Evolutionary conservation across 2,888 invertebrate genomes (phyloP).

Genomic region (Lasius fuliginosus): DNA sequence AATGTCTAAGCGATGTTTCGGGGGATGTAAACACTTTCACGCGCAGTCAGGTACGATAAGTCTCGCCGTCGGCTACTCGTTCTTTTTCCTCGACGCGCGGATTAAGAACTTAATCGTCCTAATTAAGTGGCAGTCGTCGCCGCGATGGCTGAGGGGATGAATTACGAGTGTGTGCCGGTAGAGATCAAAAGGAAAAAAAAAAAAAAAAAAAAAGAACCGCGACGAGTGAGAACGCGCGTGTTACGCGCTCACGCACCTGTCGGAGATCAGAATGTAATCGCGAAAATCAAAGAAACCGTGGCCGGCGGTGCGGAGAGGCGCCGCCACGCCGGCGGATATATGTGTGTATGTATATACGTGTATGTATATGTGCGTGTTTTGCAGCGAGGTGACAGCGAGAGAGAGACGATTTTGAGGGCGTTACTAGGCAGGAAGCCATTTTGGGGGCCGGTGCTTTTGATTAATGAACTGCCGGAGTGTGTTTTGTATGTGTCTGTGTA

Average conservation of each 20-base stretch:
- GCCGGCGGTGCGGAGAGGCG: constrained; percentile 74
- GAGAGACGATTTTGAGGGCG: constrained; percentile 80
- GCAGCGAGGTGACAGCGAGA: constrained; percentile 74
- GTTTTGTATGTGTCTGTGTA: too few relatives aligned
- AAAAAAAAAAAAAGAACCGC: constrained; percentile 4
- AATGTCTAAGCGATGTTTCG: not conserved
- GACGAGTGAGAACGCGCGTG: constrained; percentile 35
- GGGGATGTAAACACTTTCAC: not conserved
- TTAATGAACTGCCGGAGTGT: constrained; percentile 76
- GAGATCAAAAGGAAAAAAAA: constrained; percentile 77
- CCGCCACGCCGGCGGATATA: constrained; percentile 65
- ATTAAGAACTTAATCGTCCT: constrained; percentile 42
- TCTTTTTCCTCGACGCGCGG: not conserved
- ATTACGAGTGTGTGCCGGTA: constrained; percentile 38
- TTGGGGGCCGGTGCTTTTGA: constrained; percentile 80
- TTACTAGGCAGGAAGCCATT: constrained; percentile 85
- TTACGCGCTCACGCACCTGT: constrained; percentile 78
- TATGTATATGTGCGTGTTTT: constrained; percentile 28
- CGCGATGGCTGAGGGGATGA: not conserved
- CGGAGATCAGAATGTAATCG: constrained; percentile 83
- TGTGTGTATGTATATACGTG: constrained; percentile 67
- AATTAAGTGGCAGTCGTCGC: constrained; percentile 41
- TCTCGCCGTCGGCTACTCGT: constrained; percentile 7
- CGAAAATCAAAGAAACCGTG: constrained; percentile 82
- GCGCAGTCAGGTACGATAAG: constrained; percentile 1